Evolutionary conservation across 2,888 invertebrate species (phyloP).

Genomic region (Harpagoxenus sublaevis): DNA sequence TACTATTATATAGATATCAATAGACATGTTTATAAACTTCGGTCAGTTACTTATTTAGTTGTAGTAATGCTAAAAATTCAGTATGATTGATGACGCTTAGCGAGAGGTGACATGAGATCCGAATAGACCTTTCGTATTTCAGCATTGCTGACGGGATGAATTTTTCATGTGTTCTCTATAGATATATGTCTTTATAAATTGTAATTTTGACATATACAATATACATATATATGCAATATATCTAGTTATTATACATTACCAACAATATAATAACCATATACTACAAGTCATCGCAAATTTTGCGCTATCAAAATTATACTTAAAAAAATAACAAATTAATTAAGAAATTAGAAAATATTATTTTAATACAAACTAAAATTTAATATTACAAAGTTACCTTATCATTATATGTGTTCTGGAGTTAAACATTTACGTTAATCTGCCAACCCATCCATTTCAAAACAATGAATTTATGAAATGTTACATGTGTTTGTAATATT

Average conservation of each 20-base stretch:
- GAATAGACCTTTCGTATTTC: background rate
- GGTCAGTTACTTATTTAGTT: background rate
- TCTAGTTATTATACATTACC: background rate
- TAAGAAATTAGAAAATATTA: background rate
- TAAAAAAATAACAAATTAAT: background rate
- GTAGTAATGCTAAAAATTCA: background rate
- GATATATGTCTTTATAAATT: background rate
- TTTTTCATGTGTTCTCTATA: background rate
- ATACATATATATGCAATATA: background rate
- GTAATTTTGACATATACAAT: background rate
- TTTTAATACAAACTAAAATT: background rate
- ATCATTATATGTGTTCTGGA: background rate
- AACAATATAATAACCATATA: constrained; percentile 1
- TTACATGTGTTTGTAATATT: background rate
- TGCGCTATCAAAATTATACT: background rate
- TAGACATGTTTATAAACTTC: background rate
- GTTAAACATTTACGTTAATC: background rate
- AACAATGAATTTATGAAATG: background rate
- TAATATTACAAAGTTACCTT: background rate
- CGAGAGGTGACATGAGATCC: background rate
- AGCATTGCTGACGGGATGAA: background rate
- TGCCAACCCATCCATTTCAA: background rate
- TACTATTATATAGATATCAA: background rate
- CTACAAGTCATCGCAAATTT: background rate
- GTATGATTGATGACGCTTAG: background rate